Percentiles rank a stretch among this genome's conserved stretches.
Conservation (phyloP, 2,113 vertebrate species). For the Climacteris rufus region DNA sequence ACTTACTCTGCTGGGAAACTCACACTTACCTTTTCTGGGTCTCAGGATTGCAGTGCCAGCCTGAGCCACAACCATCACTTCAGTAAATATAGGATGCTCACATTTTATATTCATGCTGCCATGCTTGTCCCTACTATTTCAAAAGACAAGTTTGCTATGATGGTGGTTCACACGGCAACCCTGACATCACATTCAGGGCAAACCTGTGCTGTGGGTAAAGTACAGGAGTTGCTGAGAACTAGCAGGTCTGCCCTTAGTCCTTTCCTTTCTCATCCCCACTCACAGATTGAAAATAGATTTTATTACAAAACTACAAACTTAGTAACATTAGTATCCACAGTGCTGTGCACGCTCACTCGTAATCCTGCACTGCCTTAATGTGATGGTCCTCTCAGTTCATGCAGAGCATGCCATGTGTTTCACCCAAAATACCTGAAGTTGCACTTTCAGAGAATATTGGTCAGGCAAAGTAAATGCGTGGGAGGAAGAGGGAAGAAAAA, state of each 20-base stretch:
- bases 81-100: rapidly evolving
- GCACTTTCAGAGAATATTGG: neutral
- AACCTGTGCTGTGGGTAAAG: rapidly evolving
- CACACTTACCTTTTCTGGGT: neutral
- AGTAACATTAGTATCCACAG: neutral
- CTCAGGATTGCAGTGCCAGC: rapidly evolving
- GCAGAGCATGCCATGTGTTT: neutral
- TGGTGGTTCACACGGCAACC: neutral
- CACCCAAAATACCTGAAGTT: neutral
- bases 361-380: neutral
- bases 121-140: neutral
- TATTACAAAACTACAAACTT: neutral
- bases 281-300: neutral
- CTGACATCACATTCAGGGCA: neutral
- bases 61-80: neutral
- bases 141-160: neutral
- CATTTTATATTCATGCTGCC: neutral
- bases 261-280: neutral
- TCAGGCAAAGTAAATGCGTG: neutral
- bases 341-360: neutral
- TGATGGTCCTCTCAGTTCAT: neutral
- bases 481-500: conserved; percentile 36
- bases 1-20: neutral
- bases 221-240: neutral
- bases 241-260: neutral